A percentile compares a stretch with the other conserved stretches of the same genome.
These are phyloP conservation scores for Gulo gulo DNA, from an alignment of 2,113 vertebrate genomes.

Conservation along the genomic window DNA sequence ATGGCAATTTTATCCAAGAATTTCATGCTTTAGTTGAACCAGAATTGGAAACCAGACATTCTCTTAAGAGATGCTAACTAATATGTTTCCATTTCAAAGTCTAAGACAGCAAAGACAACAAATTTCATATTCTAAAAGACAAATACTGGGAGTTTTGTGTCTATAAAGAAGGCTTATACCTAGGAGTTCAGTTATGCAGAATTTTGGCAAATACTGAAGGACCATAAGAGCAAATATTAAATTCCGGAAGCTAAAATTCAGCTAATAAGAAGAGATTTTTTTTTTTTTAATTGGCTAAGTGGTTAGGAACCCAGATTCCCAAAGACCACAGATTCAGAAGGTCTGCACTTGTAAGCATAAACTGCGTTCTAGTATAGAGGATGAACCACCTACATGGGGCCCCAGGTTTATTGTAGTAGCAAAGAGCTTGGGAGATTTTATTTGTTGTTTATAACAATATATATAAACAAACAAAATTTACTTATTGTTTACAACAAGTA, in stretches of 20 bases:
- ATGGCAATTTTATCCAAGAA: not conserved
- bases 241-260: not conserved
- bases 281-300: not conserved
- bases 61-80: not conserved
- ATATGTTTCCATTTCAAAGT: not conserved
- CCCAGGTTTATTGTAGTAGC: not conserved
- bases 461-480: too few species aligned
- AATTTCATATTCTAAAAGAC: not conserved
- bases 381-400: not conserved
- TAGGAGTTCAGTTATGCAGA: not conserved
- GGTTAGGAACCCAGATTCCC: not conserved
- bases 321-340: not conserved
- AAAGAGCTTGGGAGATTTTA: not conserved
- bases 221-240: conserved; percentile 2
- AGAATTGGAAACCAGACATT: not conserved
- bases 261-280: not conserved
- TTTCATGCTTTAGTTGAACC: not conserved
- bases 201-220: not conserved
- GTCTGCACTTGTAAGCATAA: not conserved
- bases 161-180: conserved; percentile 13
- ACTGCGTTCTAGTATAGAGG: not conserved
- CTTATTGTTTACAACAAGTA: not conserved
- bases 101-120: not conserved
- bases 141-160: not conserved
- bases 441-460: not conserved